A percentile compares a stretch with the other conserved stretches of the same genome.
Conservation (phyloP, 2,888 invertebrate genomes). For the Tetramorium bicarinatum region DNA sequence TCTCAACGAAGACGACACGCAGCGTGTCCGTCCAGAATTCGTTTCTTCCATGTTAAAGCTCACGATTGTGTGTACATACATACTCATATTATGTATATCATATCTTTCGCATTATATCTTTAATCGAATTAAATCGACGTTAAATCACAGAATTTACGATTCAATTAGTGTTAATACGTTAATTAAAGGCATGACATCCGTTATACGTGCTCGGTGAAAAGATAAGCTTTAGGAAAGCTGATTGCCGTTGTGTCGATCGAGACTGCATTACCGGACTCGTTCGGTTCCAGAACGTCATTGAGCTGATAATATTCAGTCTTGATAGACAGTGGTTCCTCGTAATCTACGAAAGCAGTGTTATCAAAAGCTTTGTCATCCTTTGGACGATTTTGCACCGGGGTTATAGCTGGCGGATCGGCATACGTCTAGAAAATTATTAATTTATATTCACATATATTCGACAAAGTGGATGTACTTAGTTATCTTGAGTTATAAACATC, state of each 20-base stretch:
- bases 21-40: background rate
- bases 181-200: background rate
- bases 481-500: slow-evolving; percentile 5
- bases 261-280: slow-evolving; percentile 79
- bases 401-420: slow-evolving; percentile 81
- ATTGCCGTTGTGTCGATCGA: background rate
- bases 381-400: slow-evolving; percentile 79
- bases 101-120: background rate
- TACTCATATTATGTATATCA: no score
- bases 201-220: background rate
- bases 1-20: background rate
- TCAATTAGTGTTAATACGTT: background rate
- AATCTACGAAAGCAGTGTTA: slow-evolving; percentile 93
- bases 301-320: slow-evolving; percentile 90
- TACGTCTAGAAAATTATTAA: slow-evolving; percentile 80
- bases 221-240: background rate
- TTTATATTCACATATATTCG: slow-evolving; percentile 63
- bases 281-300: slow-evolving; percentile 87
- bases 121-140: background rate
- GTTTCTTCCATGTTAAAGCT: background rate
- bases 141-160: background rate
- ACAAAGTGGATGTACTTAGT: background rate
- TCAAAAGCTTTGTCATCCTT: slow-evolving; percentile 88
- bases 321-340: slow-evolving; percentile 93
- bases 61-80: background rate